Conservation (phyloP, 2,797 vertebrate species). For the Onychomys leucogaster region DNA sequence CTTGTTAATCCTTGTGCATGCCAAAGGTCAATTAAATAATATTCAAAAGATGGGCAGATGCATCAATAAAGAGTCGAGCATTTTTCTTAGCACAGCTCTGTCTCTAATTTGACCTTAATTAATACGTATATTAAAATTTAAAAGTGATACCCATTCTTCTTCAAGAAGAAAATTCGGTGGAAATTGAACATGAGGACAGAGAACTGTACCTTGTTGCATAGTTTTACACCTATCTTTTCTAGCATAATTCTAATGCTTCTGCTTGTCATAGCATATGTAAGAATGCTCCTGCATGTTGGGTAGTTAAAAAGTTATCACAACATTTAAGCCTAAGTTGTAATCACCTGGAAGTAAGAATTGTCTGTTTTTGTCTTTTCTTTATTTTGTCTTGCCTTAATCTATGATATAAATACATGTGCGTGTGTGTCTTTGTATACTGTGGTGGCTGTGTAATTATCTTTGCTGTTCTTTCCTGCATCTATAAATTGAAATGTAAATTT, state of each 20-base stretch:
- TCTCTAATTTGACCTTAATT: slow-evolving; percentile 85
- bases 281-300: slow-evolving; percentile 87
- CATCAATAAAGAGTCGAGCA: slow-evolving; percentile 83
- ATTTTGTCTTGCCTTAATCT: slow-evolving; percentile 84
- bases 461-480: slow-evolving; percentile 77
- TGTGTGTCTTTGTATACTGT: slow-evolving; percentile 62
- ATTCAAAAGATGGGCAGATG: slow-evolving; percentile 87
- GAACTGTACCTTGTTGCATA: slow-evolving; percentile 79
- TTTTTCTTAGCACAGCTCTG: slow-evolving; percentile 84
- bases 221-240: slow-evolving; percentile 69
- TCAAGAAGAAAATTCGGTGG: slow-evolving; percentile 69
- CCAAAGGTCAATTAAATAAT: slow-evolving; percentile 87
- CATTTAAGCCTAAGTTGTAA: slow-evolving; percentile 76
- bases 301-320: slow-evolving; percentile 78
- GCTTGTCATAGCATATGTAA: slow-evolving; percentile 83
- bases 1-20: slow-evolving; percentile 91
- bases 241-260: slow-evolving; percentile 86
- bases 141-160: slow-evolving; percentile 68
- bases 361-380: slow-evolving; percentile 65
- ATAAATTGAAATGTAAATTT: slow-evolving; percentile 81
- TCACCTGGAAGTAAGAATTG: slow-evolving; percentile 77
- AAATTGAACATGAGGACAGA: slow-evolving; percentile 81
- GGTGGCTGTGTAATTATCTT: slow-evolving; percentile 75
- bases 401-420: slow-evolving; percentile 73
- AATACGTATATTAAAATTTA: slow-evolving; percentile 79